Evolutionary conservation across 2,888 invertebrate genomes (phyloP).

Genomic region (Hydroisotoma schaefferi): DNA sequence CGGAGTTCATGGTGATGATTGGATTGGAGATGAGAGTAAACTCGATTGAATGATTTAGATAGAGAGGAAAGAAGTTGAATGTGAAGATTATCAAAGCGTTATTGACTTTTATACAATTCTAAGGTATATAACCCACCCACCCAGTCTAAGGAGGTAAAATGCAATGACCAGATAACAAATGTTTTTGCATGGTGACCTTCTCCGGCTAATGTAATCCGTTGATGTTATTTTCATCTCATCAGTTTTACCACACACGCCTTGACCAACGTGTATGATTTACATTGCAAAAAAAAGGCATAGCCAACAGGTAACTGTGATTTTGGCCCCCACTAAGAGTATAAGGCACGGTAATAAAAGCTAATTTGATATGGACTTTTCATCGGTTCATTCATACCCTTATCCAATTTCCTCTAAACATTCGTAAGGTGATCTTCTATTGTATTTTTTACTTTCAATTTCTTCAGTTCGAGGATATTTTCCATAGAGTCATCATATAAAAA

Average conservation of each 20-base stretch:
- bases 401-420: background rate
- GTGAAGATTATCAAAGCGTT: slow-evolving; percentile 3
- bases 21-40: slow-evolving; percentile 16
- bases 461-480: background rate
- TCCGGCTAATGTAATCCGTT: background rate
- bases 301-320: too few species aligned
- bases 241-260: too few species aligned
- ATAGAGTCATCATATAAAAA: too few species aligned
- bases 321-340: too few species aligned
- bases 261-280: too few species aligned
- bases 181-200: slow-evolving; percentile 6
- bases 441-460: slow-evolving; percentile 5
- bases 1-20: slow-evolving; percentile 24
- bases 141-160: background rate
- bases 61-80: slow-evolving; percentile 19
- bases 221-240: too few species aligned
- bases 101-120: slow-evolving; percentile 18
- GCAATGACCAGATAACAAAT: slow-evolving; percentile 2
- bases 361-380: too few species aligned
- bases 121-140: slow-evolving; percentile 2
- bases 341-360: too few species aligned
- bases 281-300: too few species aligned
- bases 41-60: slow-evolving; percentile 9
- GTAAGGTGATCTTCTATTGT: slow-evolving; percentile 3
- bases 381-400: background rate